Evolutionary conservation across 1,140 invertebrate species (phyloP), one percentile per base, ranked within the genome.

Genomic region (Vanessa atalanta): DNA sequence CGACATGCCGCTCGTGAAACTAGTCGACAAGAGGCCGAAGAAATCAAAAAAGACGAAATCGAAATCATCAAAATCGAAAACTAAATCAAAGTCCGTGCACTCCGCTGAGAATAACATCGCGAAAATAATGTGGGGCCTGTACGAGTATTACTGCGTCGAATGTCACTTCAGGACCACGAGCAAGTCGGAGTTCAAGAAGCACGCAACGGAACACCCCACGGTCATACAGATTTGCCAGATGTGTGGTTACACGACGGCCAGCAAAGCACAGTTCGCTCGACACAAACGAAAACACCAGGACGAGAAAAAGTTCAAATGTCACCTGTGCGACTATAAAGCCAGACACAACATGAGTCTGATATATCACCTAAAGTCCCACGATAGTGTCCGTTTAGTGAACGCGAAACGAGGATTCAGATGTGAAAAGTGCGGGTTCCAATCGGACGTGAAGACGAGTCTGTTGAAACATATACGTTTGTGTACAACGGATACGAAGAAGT

Each of bases 301-400:
- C 1, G 78, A 79, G 6, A 87, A 83, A 37, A 75, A 74, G 13
- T 88, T 74, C 66, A 82, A 84, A 15, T 91, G 89, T 13, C 85
- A 86, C n/a, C 50, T 87, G 0, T 90, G 89, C 37, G 76, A 82
- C 0, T 91, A 89, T 23, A 80, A 77, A 37, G 86, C 89, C 0
- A 81, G 76, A 4, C 87, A 89, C 13, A 84, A 82, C 37, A 91
- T 91, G 88, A 86, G 84, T 63, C 51, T 91, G 0, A 72, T 85
- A 4, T 90, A 89, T 65, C 90, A 92, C 68, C 14, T 92, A 20
- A 86, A 87, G 51, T 75, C 77, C 0, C 89, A 91, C 20, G 67
- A 82, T 5, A 63, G 61, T 0, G 53, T 72, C 2, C 53, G 48
- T 7, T 26, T 68, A 16, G 65, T 72, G 48, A 78, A 51, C 3